Evolutionary conservation across 2,113 vertebrate species (phyloP), one percentile per base, ranked within the genome.

Genomic region (Himantopus leucocephalus): DNA sequence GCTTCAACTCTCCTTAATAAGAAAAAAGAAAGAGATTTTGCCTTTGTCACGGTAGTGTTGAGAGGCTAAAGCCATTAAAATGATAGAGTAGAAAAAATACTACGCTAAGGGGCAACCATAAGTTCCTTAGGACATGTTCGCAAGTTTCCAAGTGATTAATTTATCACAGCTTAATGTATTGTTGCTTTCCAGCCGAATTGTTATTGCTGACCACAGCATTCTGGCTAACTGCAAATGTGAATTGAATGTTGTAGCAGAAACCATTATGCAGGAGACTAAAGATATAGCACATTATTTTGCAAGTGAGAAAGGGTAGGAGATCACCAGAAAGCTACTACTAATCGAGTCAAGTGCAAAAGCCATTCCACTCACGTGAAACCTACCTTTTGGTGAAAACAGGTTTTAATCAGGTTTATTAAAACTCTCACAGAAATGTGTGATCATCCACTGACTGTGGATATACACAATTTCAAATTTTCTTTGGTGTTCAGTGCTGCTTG

Each of bases 131-230:
- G 89, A 91, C 68, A 67, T 89, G 77, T 95, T 89, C 56, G 18
- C 88, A 97, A 95, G 70, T 96, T 97, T 92, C 73, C 80, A 91
- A 94, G 70, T 81, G 91, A 89, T 91, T 89, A 95, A 96, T 97
- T 96, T 96, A 87, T 91, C 52, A 52, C 80, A 94, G 73, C 47
- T 89, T 91, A 92, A 94, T 89, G 70, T 52, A 43, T 81, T 92
- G 60, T 27, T 96, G 14, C 76, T 96, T 95, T 94, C 64, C 73
- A 91, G 56, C 3, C 2, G 26, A 81, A 5, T 24, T 81, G 47
- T 78, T 52, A 72, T 52, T 92, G 64, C 83, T 91, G 91, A 87
- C 86, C 32, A 0, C 84, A 75, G 39, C 91, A 87, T 87, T 92
- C 76, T 77, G 85, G 64, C 59, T 94, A 91, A 84, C 84, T 92